Evolutionary conservation across 23 tunicate species (phyloP).

Genomic region (Oikopleura vanhoeffeni): DNA sequence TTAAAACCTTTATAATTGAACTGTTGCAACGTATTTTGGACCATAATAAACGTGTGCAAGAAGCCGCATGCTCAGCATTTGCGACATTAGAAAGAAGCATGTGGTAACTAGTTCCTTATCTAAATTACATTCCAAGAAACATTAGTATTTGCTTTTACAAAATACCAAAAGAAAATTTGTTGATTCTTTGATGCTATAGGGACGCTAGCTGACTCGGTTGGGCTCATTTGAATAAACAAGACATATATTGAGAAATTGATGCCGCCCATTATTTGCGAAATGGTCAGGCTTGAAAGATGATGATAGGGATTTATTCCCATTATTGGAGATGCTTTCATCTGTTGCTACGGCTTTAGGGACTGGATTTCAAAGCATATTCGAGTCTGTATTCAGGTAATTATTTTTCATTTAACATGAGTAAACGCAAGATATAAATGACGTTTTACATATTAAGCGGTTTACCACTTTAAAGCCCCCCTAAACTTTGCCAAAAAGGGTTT

Average conservation of each 20-base stretch:
- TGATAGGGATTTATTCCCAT: constrained; percentile 82
- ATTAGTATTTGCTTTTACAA: constrained; percentile 79
- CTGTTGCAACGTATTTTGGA: constrained; percentile 63
- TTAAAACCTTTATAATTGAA: constrained; percentile 81
- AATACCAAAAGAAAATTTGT: constrained; percentile 83
- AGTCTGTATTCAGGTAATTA: constrained; percentile 67
- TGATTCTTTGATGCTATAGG: constrained; percentile 86
- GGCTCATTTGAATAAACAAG: constrained; percentile 44
- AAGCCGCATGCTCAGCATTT: constrained; percentile 97
- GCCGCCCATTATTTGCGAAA: constrained; percentile 83
- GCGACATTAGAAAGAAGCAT: constrained; percentile 94
- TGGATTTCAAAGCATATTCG: constrained; percentile 66
- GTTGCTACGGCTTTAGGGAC: constrained; percentile 85
- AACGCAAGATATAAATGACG: too few species aligned
- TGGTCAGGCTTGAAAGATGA: constrained; percentile 84
- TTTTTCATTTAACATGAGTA: too few species aligned
- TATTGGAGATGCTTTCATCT: constrained; percentile 79
- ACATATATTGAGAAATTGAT: constrained; percentile 80
- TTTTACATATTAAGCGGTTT: too few species aligned
- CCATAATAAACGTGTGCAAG: constrained; percentile 81
- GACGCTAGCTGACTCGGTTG: constrained; percentile 95
- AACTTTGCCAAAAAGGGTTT: too few species aligned
- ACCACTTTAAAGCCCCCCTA: too few species aligned
- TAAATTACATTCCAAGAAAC: constrained; percentile 66
- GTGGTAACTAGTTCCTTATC: constrained; percentile 71